Base-by-base conservation (phyloP, 2,888 invertebrate genomes). In the Tipula unca region DNA sequence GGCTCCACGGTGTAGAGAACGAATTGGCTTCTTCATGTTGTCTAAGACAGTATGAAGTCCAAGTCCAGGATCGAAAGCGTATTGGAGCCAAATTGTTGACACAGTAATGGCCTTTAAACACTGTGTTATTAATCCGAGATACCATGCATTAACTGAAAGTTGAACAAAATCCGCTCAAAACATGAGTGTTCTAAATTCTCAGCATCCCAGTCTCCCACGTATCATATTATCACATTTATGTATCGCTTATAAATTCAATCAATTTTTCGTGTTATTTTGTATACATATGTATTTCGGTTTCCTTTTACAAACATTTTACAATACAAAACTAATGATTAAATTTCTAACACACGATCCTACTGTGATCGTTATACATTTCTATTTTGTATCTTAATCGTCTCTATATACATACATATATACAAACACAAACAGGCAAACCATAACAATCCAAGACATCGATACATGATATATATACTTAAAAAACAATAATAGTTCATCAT, bases 341-440 rank as follows among this genome's bases (percentile, higher is more conserved):
- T 69, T 69, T 69, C 69, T 69, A 69, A 69, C 69, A 69, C 69
- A 25, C 69, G 69, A 69, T 69, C 69, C 69, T 69, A 69, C 69
- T 69, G 69, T 25, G 69, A 69, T 69, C 69, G 69, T 69, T n/a
- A n/a, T 69, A 69, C 69, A 25, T 69, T 69, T 69, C 69, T 20
- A 69, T 69, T 25, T 69, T 69, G 25, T 69, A 14, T 69, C 69
- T 69, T 69, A 25, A 69, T 69, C 25, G 10, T 69, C 3, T 10
- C 3, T 25, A 10, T 69, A 3, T 54, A 54, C 39, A 39, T 13
- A 17, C n/a, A 20, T 10, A 69, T 25, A 69, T 25, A 69, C 25
- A 69, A 20, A 20, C n/a, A 48, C 1, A 48, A 14, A n/a, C 48
- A 48, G 13, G n/a, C 48, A 48, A 48, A 32, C 32, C 39, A n/a